A percentile compares a stretch with the other conserved stretches of the same genome.
Evolutionary conservation across 1,140 invertebrate genomes (phyloP).

Genomic region (Drosophila ambigua): DNA sequence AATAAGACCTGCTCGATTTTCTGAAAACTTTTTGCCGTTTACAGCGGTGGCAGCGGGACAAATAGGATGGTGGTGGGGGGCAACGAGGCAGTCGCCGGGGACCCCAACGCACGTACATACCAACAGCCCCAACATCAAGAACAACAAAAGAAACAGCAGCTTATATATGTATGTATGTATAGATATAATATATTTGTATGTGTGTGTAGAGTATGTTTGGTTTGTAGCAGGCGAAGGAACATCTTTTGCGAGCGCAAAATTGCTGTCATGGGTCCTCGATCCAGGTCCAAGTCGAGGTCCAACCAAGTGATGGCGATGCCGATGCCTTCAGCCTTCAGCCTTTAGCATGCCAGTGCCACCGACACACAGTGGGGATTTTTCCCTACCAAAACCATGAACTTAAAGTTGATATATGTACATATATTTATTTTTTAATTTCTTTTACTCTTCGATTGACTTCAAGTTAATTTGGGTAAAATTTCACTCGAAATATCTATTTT

Average conservation of each 20-base stretch:
- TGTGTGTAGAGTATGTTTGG: background rate
- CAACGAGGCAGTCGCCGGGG: background rate
- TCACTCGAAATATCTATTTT: too few relatives aligned
- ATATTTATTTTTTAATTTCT: too few relatives aligned
- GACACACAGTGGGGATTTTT: too few relatives aligned
- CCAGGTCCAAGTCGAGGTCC: constrained; percentile 15
- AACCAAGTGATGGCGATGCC: constrained; percentile 4
- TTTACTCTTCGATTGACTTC: too few relatives aligned
- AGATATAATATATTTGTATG: background rate
- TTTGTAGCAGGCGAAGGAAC: constrained; percentile 23
- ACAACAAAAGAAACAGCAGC: too few relatives aligned
- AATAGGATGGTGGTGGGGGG: constrained; percentile 34
- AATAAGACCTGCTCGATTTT: constrained; percentile 77
- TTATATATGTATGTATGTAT: background rate
- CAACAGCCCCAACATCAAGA: background rate
- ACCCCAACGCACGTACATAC: constrained; percentile 30
- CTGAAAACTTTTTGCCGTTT: constrained; percentile 63
- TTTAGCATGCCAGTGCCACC: too few relatives aligned
- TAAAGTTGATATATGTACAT: too few relatives aligned
- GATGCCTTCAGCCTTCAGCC: background rate
- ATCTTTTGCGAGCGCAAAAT: constrained; percentile 65
- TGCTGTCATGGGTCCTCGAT: constrained; percentile 63
- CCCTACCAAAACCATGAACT: too few relatives aligned
- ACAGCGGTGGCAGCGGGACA: constrained; percentile 16
- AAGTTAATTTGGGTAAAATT: too few relatives aligned